Conservation (phyloP, 2,888 invertebrate species). For the Heliconius erato region DNA sequence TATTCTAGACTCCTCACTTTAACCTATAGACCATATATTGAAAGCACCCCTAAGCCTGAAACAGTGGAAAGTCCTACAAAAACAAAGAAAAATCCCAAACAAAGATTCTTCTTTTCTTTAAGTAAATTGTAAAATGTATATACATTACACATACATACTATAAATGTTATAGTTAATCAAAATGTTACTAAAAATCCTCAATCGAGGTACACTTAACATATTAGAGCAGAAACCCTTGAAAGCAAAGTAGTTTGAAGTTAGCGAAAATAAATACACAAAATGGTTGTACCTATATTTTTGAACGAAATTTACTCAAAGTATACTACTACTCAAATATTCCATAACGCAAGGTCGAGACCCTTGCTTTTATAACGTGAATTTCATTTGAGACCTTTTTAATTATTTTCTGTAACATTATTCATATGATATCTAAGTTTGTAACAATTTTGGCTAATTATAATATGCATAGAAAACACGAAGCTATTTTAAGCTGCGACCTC, state of each 20-base stretch:
- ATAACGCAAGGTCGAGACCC: conserved; percentile 13
- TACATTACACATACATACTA: background rate
- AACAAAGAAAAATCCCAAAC: background rate
- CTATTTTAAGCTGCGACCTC: too few relatives aligned
- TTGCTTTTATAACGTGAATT: background rate
- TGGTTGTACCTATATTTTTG: background rate
- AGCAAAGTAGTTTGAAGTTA: background rate
- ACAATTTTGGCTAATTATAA: background rate
- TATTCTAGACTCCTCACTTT: background rate
- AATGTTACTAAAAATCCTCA: background rate
- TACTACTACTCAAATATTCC: conserved; percentile 21
- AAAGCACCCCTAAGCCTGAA: background rate
- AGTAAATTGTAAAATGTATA: background rate
- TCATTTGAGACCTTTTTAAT: background rate
- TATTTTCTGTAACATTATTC: conserved; percentile 3
- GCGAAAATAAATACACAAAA: conserved; percentile 21
- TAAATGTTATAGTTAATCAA: background rate
- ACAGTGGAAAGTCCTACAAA: background rate
- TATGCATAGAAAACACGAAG: background rate
- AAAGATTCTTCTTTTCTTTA: background rate
- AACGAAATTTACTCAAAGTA: background rate
- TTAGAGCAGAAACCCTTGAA: conserved; percentile 1
- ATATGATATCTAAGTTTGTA: background rate
- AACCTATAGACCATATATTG: background rate
- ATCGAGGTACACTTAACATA: background rate